Evolutionary conservation across 2,113 vertebrate species (phyloP), one percentile per base, ranked within the genome.

Genomic region (Microcebus lehilahytsara): DNA sequence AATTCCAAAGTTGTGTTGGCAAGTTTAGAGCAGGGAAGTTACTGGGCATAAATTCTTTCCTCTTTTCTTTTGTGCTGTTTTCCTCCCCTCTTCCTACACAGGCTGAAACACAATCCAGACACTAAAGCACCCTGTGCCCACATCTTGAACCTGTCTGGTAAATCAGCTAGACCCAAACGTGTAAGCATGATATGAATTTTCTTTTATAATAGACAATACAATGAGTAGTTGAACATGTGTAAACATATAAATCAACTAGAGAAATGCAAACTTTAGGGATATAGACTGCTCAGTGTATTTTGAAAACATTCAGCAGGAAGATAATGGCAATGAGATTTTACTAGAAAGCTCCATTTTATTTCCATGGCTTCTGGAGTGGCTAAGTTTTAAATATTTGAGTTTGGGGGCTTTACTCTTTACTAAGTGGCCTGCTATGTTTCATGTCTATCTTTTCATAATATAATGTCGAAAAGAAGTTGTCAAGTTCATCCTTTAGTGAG

Each of bases 311-410:
- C 86, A 92, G 64, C 27, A 92, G 77, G 75, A 96, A 95, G 81
- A 81, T 42, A 92, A 92, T 81, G 64, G 74, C 93, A 93, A 89
- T 88, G 75, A 74, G 75, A 96, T 96, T 97, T 96, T 69, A 92
- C 23, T 81, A 95, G 93, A 95, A 96, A 96, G 83, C 67, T 94
- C 9, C 58, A 89, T 94, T 96, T 91, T 91, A 75, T 77, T 96
- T 83, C 46, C 49, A 46, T 72, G 71, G 71, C 93, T 97, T 95
- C 95, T 95, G 96, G 95, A 95, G 86, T 91, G 97, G 96, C 96
- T 87, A 66, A 77, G 87, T 84, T 72, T 80, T 95, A 97, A 97
- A 97, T 96, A 97, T 98, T 96, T 97, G 88, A 30, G 58, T 95
- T 96, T 84, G 30, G 30, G n/a, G 60, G 89, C 16, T 97, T 96